Conservation (phyloP, 2,797 vertebrate species). For the Erpetoichthys calabaricus region DNA sequence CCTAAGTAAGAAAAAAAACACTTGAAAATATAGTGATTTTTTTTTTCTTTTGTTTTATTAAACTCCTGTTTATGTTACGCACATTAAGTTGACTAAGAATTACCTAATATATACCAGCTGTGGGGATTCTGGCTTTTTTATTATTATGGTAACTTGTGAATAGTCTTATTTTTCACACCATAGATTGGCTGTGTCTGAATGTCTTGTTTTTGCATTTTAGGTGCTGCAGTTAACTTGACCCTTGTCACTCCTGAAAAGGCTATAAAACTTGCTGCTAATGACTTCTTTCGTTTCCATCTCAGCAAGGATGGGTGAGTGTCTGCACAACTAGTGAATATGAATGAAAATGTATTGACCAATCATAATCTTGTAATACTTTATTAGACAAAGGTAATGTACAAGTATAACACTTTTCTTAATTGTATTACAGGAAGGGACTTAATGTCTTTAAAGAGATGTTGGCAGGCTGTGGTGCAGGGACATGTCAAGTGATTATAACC, state of each 20-base stretch:
- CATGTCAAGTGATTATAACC: constrained; percentile 65
- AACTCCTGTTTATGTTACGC: no score
- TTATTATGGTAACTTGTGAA: no score
- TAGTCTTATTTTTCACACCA: no score
- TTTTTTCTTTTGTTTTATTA: no score
- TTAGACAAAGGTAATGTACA: background rate
- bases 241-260: constrained; percentile 69
- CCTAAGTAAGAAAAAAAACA: no score
- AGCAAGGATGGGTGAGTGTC: constrained; percentile 45
- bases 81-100: no score
- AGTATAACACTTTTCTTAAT: background rate
- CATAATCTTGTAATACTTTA: constrained; percentile 7
- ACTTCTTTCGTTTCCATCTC: constrained; percentile 57
- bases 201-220: constrained; percentile 35
- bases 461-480: constrained; percentile 66
- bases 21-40: no score
- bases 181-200: background rate
- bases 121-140: no score
- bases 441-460: constrained; percentile 62
- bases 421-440: constrained; percentile 44
- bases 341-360: background rate
- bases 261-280: constrained; percentile 66
- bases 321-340: background rate
- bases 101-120: no score
- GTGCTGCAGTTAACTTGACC: constrained; percentile 62